These are phyloP conservation scores for Catocala nupta DNA, from an alignment of 2,888 invertebrate species.

Conservation along the genomic window DNA sequence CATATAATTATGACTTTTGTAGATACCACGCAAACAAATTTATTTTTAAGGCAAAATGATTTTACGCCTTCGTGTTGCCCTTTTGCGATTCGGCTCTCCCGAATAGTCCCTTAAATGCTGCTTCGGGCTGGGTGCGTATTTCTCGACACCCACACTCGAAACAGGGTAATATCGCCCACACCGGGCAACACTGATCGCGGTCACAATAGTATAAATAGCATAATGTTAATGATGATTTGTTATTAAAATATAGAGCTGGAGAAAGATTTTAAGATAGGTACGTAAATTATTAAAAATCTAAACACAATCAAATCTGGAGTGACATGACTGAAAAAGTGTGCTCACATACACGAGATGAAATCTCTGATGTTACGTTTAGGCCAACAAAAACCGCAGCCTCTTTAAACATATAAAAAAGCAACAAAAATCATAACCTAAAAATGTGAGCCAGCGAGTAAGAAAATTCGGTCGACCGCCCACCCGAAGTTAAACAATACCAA, in stretches of 20 bases:
- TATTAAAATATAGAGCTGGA: not conserved
- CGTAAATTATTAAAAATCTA: no score
- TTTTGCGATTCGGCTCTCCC: constrained; percentile 27
- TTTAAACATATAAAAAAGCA: not conserved
- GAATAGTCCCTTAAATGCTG: constrained; percentile 16
- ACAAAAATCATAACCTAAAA: not conserved
- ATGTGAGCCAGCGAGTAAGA: constrained; percentile 13
- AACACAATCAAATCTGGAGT: no score
- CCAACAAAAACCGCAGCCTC: no score
- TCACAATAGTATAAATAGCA: constrained; percentile 12
- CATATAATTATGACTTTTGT: no score
- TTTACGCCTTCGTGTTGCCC: constrained; percentile 34
- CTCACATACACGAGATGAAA: no score
- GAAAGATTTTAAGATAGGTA: no score
- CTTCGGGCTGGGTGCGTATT: not conserved
- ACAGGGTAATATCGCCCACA: constrained; percentile 12
- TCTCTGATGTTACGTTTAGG: no score
- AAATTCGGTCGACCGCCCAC: constrained; percentile 29
- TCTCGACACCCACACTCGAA: constrained; percentile 27
- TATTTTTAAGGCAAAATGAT: constrained; percentile 1
- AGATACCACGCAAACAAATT: not conserved
- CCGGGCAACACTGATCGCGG: constrained; percentile 18
- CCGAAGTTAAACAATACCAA: constrained; percentile 31
- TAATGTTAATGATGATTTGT: not conserved
- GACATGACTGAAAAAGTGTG: no score